Percentiles rank a stretch among this genome's conserved stretches.
These are phyloP conservation scores for Parochlus steinenii DNA, from an alignment of 2,888 invertebrate species.

Conservation along the genomic window DNA sequence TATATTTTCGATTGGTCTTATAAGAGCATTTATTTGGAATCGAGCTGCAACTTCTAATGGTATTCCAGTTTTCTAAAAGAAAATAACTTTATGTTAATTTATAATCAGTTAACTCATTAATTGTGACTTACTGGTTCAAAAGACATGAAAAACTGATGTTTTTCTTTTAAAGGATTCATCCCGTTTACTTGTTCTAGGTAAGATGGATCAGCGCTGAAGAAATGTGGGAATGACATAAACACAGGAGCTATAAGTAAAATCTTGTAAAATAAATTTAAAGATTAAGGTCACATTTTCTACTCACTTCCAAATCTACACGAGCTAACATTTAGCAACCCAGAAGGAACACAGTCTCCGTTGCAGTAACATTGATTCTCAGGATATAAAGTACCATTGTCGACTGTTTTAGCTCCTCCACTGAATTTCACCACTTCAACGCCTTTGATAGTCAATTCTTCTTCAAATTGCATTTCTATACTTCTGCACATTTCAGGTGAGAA, in stretches of 20 bases:
- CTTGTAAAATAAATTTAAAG: too few species aligned
- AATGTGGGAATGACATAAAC: slow-evolving; percentile 73
- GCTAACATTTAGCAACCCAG: slow-evolving; percentile 59
- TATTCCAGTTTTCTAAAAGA: slow-evolving; percentile 46
- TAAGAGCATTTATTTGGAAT: slow-evolving; percentile 60
- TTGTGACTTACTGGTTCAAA: slow-evolving; percentile 49
- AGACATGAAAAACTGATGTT: slow-evolving; percentile 59
- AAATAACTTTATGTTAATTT: not conserved
- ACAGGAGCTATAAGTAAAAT: slow-evolving; percentile 48
- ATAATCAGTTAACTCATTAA: not conserved
- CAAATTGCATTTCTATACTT: slow-evolving; percentile 42
- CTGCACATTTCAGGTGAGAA: slow-evolving; percentile 67
- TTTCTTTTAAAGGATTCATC: slow-evolving; percentile 44
- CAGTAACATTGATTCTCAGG: slow-evolving; percentile 55
- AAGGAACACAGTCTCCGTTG: slow-evolving; percentile 51
- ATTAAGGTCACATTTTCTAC: too few species aligned
- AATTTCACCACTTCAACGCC: slow-evolving; percentile 52
- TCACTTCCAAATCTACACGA: slow-evolving; percentile 56
- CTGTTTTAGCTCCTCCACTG: slow-evolving; percentile 42
- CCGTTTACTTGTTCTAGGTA: slow-evolving; percentile 49
- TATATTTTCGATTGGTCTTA: slow-evolving; percentile 44
- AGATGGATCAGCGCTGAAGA: slow-evolving; percentile 53
- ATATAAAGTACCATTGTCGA: slow-evolving; percentile 47
- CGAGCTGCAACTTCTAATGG: slow-evolving; percentile 59
- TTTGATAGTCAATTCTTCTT: slow-evolving; percentile 35